Percentiles rank a stretch among this genome's conserved stretches.
Evolutionary conservation across 1,140 invertebrate species (phyloP).

Genomic region (Bombus huntii): DNA sequence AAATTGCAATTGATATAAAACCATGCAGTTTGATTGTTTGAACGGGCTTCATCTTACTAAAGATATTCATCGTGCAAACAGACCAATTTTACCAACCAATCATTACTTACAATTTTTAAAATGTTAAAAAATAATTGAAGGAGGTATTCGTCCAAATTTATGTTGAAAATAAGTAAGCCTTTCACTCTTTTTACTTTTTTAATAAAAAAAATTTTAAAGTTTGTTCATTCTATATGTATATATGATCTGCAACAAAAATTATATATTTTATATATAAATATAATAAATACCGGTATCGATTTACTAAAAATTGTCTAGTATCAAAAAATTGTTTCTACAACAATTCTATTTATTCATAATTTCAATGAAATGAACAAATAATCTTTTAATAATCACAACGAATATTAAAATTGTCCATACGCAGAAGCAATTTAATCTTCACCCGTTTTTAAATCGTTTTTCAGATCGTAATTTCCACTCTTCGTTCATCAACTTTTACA

Average conservation of each 20-base stretch:
- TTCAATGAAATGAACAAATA: background rate
- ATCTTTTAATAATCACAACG: too few species aligned
- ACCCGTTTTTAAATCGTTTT: background rate
- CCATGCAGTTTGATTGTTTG: background rate
- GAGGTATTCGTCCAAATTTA: background rate
- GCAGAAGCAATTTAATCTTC: background rate
- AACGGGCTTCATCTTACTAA: background rate
- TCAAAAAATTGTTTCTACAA: background rate
- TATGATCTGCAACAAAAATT: background rate
- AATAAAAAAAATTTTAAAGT: background rate
- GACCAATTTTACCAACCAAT: background rate
- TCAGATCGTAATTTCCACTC: background rate
- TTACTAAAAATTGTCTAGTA: background rate
- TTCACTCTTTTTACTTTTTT: background rate
- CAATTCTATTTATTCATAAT: background rate
- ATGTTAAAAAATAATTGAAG: background rate
- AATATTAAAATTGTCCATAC: background rate
- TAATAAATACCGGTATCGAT: too few species aligned
- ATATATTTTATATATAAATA: background rate
- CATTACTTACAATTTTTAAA: background rate
- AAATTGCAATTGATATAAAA: background rate
- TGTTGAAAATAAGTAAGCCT: background rate
- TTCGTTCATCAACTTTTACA: background rate
- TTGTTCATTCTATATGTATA: background rate
- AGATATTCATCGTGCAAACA: background rate